A percentile compares a stretch with the other conserved stretches of the same genome.
phyloP scores from a whole-genome alignment of 1,140 invertebrate species.

The Micrasema minimum region DNA sequence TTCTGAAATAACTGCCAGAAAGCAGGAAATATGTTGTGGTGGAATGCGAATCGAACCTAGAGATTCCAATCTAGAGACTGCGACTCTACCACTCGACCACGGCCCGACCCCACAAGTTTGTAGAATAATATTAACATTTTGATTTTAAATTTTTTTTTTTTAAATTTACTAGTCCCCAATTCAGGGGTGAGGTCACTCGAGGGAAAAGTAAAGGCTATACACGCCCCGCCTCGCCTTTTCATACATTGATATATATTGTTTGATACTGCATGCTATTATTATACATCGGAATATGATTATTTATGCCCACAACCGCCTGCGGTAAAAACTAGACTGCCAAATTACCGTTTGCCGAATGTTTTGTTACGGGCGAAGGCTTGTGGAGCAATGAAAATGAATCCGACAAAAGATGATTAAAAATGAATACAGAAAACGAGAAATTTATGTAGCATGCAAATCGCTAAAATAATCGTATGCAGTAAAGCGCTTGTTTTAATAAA shows the following conservation, averaged over 20 bases:
- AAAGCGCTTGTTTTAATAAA: constrained; percentile 2
- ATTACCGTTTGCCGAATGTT: too few relatives aligned
- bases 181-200: constrained; percentile 12
- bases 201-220: constrained; percentile 1
- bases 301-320: not conserved
- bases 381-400: not conserved
- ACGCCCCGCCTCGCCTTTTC: constrained; percentile 1
- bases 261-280: too few relatives aligned
- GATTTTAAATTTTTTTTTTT: too few relatives aligned
- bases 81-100: too few relatives aligned
- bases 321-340: not conserved
- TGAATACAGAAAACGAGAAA: constrained; percentile 15
- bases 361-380: constrained; percentile 1
- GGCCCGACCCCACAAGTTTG: too few relatives aligned
- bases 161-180: too few relatives aligned
- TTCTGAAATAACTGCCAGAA: too few relatives aligned
- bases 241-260: not conserved
- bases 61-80: too few relatives aligned
- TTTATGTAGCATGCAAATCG: constrained; percentile 12
- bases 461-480: constrained; percentile 15
- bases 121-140: too few relatives aligned
- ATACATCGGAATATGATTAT: not conserved
- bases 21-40: too few relatives aligned
- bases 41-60: too few relatives aligned
- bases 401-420: not conserved